phyloP scores from a whole-genome alignment of 2,888 invertebrate species.

The Phalangium opilio region DNA sequence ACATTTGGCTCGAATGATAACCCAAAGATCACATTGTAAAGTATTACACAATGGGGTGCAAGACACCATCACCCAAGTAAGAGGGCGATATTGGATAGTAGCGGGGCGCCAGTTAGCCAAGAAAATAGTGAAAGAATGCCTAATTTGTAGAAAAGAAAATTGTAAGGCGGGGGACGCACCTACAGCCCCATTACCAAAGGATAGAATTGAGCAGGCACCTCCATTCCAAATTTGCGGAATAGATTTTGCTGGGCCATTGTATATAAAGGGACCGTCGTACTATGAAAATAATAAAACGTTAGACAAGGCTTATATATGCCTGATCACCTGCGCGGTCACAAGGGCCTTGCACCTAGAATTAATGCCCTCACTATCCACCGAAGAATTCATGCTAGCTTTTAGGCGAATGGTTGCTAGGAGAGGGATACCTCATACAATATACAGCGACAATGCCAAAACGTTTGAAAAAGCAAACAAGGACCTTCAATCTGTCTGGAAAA shows the following conservation, averaged over 20 bases:
- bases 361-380: too few relatives aligned
- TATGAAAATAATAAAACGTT: neutral
- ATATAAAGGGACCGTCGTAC: neutral
- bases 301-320: neutral
- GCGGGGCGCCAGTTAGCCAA: neutral
- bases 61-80: neutral
- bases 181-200: neutral
- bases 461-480: too few relatives aligned
- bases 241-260: conserved; percentile 1
- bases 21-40: neutral
- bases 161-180: neutral
- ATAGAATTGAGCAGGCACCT: neutral
- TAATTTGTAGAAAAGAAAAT: neutral
- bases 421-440: too few relatives aligned
- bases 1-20: conserved; percentile 1
- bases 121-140: neutral
- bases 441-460: too few relatives aligned
- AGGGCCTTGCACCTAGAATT: too few relatives aligned
- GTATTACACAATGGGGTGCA: conserved; percentile 2
- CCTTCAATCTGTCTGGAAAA: too few relatives aligned
- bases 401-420: too few relatives aligned
- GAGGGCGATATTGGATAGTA: neutral
- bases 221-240: neutral
- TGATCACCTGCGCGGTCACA: conserved; percentile 1
- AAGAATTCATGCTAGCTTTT: too few relatives aligned